These are phyloP conservation scores for Cydia fagiglandana DNA, from an alignment of 1,140 invertebrate species.

Conservation along the genomic window DNA sequence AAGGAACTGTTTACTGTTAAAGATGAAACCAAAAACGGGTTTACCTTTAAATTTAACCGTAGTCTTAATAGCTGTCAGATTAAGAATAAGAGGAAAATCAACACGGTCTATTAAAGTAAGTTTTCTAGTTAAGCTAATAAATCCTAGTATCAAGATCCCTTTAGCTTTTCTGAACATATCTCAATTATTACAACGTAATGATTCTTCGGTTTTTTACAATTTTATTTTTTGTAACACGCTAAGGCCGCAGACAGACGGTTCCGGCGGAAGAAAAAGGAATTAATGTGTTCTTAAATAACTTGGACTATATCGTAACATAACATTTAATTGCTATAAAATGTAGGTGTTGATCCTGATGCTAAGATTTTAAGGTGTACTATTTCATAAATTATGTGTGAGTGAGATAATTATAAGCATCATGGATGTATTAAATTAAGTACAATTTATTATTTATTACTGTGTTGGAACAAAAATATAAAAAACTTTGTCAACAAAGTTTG, in stretches of 20 bases:
- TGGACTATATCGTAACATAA: too few relatives aligned
- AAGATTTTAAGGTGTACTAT: neutral
- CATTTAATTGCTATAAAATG: neutral
- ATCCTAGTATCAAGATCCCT: conserved; percentile 18
- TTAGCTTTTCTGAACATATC: neutral
- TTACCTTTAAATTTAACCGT: conserved; percentile 71
- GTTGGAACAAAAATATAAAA: neutral
- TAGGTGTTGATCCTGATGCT: neutral
- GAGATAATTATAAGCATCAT: conserved; percentile 21
- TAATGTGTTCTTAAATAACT: too few relatives aligned
- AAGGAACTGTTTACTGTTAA: conserved; percentile 51
- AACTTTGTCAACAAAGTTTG: neutral
- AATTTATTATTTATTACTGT: neutral
- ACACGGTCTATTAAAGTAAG: conserved; percentile 48
- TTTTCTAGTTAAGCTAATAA: conserved; percentile 15
- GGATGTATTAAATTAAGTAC: neutral
- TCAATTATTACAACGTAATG: neutral
- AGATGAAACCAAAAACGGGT: conserved; percentile 62
- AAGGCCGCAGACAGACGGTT: too few relatives aligned
- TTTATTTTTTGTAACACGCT: too few relatives aligned
- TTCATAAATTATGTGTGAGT: conserved; percentile 3
- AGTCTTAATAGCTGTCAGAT: conserved; percentile 71
- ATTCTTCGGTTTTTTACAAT: too few relatives aligned
- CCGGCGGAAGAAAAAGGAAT: too few relatives aligned
- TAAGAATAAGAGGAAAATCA: conserved; percentile 63